A percentile compares a stretch with the other conserved stretches of the same genome.
phyloP scores from a whole-genome alignment of 2,888 invertebrate species.

The Ormyrus rosae region DNA sequence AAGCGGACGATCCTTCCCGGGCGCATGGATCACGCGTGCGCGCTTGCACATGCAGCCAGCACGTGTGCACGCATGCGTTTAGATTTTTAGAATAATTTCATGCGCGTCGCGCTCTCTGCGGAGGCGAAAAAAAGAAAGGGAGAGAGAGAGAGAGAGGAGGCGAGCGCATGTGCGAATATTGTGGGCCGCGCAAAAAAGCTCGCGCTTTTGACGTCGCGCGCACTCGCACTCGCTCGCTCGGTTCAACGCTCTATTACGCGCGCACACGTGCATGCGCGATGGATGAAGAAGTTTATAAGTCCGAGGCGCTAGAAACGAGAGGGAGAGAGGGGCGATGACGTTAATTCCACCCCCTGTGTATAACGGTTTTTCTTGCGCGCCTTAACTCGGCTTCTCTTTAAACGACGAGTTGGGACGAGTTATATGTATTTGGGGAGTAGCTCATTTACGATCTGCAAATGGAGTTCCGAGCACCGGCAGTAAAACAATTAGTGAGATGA shows the following conservation, averaged over 20 bases:
- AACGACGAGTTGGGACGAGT: background rate
- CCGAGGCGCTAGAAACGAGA: conserved; percentile 25
- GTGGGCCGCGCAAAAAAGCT: conserved; percentile 17
- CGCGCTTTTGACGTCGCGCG: background rate
- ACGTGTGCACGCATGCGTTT: background rate
- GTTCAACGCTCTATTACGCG: conserved; percentile 48
- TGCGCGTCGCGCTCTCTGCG: background rate
- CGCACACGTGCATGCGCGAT: background rate
- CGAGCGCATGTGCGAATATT: conserved; percentile 17
- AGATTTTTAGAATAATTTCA: conserved; percentile 42
- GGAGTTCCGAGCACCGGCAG: background rate
- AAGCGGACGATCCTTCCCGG: background rate
- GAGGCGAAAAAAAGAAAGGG: background rate
- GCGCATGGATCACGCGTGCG: conserved; percentile 24
- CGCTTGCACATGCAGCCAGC: background rate
- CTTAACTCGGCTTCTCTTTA: no score
- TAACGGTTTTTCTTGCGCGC: no score
- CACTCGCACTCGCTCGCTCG: background rate
- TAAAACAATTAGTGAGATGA: no score
- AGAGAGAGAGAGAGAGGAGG: background rate
- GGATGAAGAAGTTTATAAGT: conserved; percentile 26
- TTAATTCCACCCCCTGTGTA: no score
- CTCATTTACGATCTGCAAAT: background rate
- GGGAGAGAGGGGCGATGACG: background rate
- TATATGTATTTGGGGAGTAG: background rate